Conservation (phyloP, 1,140 invertebrate species). For the Bemisia tabaci region DNA sequence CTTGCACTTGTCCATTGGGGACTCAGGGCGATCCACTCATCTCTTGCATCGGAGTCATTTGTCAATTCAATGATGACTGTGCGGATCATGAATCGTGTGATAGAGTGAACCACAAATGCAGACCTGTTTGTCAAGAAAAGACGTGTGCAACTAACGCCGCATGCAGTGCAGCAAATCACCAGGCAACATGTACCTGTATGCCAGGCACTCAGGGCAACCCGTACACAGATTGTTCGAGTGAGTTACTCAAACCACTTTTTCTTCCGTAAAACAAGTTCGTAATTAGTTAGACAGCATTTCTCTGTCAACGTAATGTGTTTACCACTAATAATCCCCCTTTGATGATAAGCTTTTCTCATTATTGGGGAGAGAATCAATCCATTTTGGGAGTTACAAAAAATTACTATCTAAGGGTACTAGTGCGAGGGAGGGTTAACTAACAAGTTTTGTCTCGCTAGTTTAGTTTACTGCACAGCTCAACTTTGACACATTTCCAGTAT, state of each 20-base stretch:
- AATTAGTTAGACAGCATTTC: too few relatives aligned
- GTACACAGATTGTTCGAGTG: constrained; percentile 50
- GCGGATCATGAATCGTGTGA: constrained; percentile 74
- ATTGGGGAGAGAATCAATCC: too few relatives aligned
- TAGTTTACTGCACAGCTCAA: too few relatives aligned
- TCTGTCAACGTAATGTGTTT: too few relatives aligned
- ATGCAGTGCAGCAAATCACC: constrained; percentile 58
- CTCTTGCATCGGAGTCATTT: constrained; percentile 66
- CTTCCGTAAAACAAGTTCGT: not conserved
- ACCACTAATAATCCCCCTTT: too few relatives aligned
- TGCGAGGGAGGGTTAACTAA: too few relatives aligned
- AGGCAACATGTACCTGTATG: constrained; percentile 61
- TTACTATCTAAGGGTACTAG: too few relatives aligned
- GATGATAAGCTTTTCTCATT: too few relatives aligned
- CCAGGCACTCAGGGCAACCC: constrained; percentile 62
- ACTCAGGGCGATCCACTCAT: constrained; percentile 69
- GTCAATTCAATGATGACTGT: constrained; percentile 81
- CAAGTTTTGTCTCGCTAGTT: too few relatives aligned
- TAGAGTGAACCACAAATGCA: constrained; percentile 64
- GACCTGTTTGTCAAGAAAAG: constrained; percentile 61
- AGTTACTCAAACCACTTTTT: constrained; percentile 16
- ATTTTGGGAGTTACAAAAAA: too few relatives aligned
- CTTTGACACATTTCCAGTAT: too few relatives aligned
- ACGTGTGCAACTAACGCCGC: constrained; percentile 59
- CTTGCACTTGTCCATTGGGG: constrained; percentile 67